Conservation (phyloP, 2,888 invertebrate species). For the Stenotaenia linearis region DNA sequence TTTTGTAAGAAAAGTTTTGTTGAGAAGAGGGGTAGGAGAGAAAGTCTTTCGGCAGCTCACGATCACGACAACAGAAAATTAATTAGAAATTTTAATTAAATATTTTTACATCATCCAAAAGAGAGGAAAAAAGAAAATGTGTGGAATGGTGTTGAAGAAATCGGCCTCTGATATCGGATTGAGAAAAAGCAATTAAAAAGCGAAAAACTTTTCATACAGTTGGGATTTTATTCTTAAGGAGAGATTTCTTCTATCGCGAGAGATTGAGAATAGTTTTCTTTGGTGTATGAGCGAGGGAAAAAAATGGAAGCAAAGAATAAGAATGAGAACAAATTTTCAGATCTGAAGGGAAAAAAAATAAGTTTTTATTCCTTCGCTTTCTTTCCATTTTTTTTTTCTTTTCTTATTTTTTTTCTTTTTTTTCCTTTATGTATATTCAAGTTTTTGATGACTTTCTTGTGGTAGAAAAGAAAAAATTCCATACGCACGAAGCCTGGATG, state of each 20-base stretch:
- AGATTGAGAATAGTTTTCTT: constrained; percentile 9
- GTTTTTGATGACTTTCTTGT: constrained; percentile 13
- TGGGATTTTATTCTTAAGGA: constrained; percentile 14
- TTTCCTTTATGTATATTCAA: constrained; percentile 14
- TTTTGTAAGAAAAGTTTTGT: constrained; percentile 8
- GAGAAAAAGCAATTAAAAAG: constrained; percentile 17
- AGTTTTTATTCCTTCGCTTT: constrained; percentile 13
- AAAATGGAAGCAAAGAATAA: constrained; percentile 19
- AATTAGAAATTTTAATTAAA: constrained; percentile 35
- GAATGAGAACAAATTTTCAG: constrained; percentile 21
- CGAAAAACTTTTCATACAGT: constrained; percentile 24
- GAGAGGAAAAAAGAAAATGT: background rate
- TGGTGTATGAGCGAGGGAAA: background rate
- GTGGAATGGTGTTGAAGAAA: constrained; percentile 18
- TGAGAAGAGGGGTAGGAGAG: constrained; percentile 2
- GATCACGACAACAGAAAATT: constrained; percentile 33
- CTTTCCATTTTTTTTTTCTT: background rate
- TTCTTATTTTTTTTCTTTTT: background rate
- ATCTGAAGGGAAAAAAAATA: background rate
- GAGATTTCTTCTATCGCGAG: constrained; percentile 11
- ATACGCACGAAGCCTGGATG: background rate
- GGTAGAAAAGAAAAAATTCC: background rate
- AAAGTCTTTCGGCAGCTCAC: constrained; percentile 17
- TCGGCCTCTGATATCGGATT: constrained; percentile 17
- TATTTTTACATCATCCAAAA: constrained; percentile 29